Percentiles rank a stretch among this genome's conserved stretches.
Evolutionary conservation across 2,797 vertebrate genomes (phyloP).

Genomic region (Halcyon badia): DNA sequence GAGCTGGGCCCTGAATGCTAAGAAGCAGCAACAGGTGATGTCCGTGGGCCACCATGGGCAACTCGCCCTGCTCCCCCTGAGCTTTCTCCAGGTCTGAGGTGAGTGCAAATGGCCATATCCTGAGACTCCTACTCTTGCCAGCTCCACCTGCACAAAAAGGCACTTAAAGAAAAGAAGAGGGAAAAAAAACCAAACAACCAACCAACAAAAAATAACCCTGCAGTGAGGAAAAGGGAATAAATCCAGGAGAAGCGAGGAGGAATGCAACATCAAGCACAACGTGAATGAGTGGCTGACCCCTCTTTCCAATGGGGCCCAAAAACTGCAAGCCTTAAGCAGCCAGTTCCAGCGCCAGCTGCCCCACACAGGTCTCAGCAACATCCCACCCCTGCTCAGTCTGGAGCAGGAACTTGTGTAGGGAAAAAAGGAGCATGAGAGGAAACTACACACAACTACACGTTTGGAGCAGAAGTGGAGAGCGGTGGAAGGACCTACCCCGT

Average conservation of each 20-base stretch:
- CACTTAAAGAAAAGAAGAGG: conserved; percentile 52
- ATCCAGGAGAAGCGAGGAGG: background rate
- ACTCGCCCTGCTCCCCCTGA: background rate
- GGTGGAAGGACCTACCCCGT: background rate
- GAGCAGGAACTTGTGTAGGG: background rate
- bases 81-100: background rate
- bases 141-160: conserved; percentile 37
- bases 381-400: background rate
- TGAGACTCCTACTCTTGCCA: conserved; percentile 25
- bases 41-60: fast-evolving
- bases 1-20: background rate
- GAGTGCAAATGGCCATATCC: conserved; percentile 1
- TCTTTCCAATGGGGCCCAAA: background rate
- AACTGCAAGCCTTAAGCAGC: background rate
- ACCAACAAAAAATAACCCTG: background rate
- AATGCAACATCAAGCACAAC: background rate
- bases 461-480: background rate
- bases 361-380: fast-evolving
- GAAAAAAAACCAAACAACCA: background rate
- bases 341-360: background rate
- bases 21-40: background rate
- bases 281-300: background rate
- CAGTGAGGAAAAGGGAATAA: background rate
- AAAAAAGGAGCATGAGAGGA: background rate
- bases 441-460: fast-evolving